phyloP scores from a whole-genome alignment of 2,888 invertebrate genomes.

The Oxytorus armatus region DNA sequence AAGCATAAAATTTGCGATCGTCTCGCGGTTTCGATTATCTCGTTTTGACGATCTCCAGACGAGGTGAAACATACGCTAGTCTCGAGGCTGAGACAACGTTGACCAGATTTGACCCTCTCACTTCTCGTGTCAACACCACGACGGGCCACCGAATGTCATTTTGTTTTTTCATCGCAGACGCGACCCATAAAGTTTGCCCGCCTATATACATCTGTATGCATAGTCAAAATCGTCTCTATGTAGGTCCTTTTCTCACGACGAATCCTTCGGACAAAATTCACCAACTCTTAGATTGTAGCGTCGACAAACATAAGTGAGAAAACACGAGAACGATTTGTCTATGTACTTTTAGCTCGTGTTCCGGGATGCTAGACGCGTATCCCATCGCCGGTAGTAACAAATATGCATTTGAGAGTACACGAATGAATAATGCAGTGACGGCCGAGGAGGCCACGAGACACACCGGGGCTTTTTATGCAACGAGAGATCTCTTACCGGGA shows the following conservation, averaged over 20 bases:
- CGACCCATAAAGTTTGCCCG: background rate
- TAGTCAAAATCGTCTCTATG: background rate
- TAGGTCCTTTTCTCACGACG: background rate
- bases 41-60: constrained; percentile 75
- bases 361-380: constrained; percentile 55
- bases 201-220: background rate
- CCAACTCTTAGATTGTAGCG: no score
- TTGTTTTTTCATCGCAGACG: constrained; percentile 10
- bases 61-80: constrained; percentile 51
- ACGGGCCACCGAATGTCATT: constrained; percentile 38
- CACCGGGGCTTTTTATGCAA: constrained; percentile 69
- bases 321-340: constrained; percentile 29
- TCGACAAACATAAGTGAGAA: no score
- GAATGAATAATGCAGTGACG: constrained; percentile 79
- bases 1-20: constrained; percentile 53
- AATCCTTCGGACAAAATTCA: no score
- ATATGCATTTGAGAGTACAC: constrained; percentile 67
- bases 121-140: background rate
- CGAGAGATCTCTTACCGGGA: constrained; percentile 63
- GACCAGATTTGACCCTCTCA: constrained; percentile 45
- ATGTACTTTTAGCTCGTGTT: constrained; percentile 10
- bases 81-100: constrained; percentile 49
- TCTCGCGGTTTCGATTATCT: constrained; percentile 62
- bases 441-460: constrained; percentile 62
- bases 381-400: constrained; percentile 58